phyloP scores from a whole-genome alignment of 2,888 invertebrate genomes.

The Spodoptera littoralis region DNA sequence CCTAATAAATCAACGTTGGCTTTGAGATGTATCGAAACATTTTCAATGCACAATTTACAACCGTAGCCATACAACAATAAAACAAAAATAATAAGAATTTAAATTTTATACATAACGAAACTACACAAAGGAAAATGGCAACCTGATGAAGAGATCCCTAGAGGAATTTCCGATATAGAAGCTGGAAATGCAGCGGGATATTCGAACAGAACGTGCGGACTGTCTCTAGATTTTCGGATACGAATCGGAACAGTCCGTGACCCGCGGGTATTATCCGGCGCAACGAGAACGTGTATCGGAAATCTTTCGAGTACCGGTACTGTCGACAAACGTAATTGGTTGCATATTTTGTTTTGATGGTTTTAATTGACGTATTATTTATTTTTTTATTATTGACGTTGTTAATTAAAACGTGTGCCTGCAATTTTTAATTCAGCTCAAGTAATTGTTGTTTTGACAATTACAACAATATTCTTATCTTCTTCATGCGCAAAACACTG shows the following conservation, averaged over 20 bases:
- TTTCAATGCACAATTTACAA: no score
- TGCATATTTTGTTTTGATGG: background rate
- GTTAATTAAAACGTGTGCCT: no score
- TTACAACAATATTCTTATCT: no score
- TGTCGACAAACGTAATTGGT: conserved; percentile 9
- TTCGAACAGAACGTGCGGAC: conserved; percentile 17
- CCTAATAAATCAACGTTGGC: no score
- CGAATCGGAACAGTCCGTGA: conserved; percentile 3
- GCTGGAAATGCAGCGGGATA: conserved; percentile 37
- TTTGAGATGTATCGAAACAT: no score
- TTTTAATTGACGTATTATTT: no score
- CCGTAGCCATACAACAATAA: no score
- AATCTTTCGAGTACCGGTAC: conserved; percentile 5
- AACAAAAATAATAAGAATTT: no score
- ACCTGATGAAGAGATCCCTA: conserved; percentile 37
- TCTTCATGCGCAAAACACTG: no score
- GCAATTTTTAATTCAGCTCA: no score
- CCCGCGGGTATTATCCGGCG: conserved; percentile 18
- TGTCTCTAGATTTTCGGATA: conserved; percentile 23
- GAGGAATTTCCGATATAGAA: conserved; percentile 31
- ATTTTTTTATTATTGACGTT: no score
- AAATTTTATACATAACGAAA: background rate
- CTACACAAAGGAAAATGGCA: conserved; percentile 21
- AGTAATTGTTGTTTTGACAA: no score
- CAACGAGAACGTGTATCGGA: background rate